Percentiles rank a stretch among this genome's conserved stretches.
Conservation (phyloP, 2,888 invertebrate genomes). For the Theristus sp. region DNA sequence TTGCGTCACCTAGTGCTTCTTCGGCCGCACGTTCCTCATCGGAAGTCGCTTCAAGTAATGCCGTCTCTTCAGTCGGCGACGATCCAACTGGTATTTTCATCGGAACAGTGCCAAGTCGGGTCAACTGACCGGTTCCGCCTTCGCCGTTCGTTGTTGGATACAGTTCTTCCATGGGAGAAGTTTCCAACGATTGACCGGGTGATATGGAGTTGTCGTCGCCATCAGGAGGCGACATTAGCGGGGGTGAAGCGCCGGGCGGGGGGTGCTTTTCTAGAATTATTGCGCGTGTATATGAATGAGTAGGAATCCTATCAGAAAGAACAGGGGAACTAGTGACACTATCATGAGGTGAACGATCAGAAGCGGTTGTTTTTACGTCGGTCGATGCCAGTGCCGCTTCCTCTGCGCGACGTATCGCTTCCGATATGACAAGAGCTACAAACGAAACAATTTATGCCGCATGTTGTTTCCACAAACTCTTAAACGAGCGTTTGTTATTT, state of each 20-base stretch:
- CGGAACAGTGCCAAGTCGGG: neutral
- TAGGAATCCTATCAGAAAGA: neutral
- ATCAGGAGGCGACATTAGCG: neutral
- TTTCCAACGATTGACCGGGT: neutral
- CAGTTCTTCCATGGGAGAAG: neutral
- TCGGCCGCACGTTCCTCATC: slow-evolving; percentile 2
- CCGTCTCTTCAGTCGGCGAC: slow-evolving; percentile 4
- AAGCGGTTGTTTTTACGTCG: no score
- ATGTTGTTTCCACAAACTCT: no score
- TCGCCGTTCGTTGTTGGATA: neutral
- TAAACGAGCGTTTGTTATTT: no score
- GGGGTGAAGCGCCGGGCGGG: neutral
- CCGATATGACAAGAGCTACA: no score
- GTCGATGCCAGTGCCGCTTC: no score
- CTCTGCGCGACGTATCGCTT: no score
- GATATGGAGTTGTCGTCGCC: neutral
- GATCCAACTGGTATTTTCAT: neutral
- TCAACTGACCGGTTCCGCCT: neutral
- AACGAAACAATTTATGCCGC: no score
- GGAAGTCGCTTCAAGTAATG: neutral
- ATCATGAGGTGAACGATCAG: neutral
- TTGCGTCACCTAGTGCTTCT: neutral
- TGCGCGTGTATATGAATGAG: slow-evolving; percentile 2
- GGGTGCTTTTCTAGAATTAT: slow-evolving; percentile 5
- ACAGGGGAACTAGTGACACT: neutral